A percentile compares a stretch with the other conserved stretches of the same genome.
Evolutionary conservation across 2,113 vertebrate species (phyloP).

Genomic region (Galemys pyrenaicus): DNA sequence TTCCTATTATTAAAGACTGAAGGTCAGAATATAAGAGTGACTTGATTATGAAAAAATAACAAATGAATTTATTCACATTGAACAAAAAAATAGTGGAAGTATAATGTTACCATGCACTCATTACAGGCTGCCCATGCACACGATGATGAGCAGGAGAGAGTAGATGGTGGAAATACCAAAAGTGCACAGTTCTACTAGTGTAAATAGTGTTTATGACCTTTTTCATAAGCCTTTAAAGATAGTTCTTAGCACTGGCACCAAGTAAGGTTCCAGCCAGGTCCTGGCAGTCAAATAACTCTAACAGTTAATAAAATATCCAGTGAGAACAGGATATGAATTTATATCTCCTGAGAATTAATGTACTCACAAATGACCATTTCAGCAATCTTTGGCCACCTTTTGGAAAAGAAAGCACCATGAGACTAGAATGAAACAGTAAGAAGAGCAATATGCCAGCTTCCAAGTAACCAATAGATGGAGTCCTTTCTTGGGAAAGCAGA

Average conservation of each 20-base stretch:
- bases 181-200: conserved; percentile 36
- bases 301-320: conserved; percentile 66
- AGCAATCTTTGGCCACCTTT: conserved; percentile 29
- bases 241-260: conserved; percentile 78
- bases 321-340: conserved; percentile 77
- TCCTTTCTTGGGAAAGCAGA: neutral
- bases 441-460: neutral
- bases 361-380: conserved; percentile 55
- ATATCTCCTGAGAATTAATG: conserved; percentile 67
- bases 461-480: neutral
- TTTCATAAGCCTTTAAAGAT: conserved; percentile 78
- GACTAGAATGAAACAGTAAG: conserved; percentile 42
- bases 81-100: neutral
- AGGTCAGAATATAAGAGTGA: conserved; percentile 58
- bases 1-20: conserved; percentile 73
- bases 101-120: neutral
- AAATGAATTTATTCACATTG: conserved; percentile 62
- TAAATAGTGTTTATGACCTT: conserved; percentile 79
- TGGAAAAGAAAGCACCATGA: neutral
- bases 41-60: conserved; percentile 76
- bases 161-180: conserved; percentile 21
- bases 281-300: conserved; percentile 68
- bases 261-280: conserved; percentile 67
- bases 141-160: neutral
- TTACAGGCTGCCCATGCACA: neutral